These are phyloP conservation scores for Limnodromus scolopaceus DNA, from an alignment of 2,797 vertebrate species.

Conservation along the genomic window DNA sequence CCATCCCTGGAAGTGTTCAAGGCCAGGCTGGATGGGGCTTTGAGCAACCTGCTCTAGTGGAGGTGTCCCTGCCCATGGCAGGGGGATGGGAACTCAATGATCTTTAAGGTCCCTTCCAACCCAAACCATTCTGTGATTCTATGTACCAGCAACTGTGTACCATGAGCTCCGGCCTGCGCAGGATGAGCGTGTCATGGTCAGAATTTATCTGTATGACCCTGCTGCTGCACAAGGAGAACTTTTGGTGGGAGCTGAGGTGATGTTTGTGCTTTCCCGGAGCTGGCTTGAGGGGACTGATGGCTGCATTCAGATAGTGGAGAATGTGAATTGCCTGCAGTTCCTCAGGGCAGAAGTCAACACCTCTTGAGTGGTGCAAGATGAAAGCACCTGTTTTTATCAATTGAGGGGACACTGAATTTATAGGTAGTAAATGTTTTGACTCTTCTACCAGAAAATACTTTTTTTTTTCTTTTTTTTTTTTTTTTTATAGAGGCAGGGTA, in stretches of 20 bases:
- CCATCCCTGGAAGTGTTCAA: too few relatives aligned
- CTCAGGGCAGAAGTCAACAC: neutral
- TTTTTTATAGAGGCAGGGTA: neutral
- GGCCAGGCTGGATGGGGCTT: too few relatives aligned
- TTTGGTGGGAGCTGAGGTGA: neutral
- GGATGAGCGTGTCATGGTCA: accelerated
- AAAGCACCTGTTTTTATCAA: neutral
- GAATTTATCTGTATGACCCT: neutral
- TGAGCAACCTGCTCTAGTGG: too few relatives aligned
- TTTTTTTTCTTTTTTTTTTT: neutral
- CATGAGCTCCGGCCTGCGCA: neutral
- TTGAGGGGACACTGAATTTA: neutral
- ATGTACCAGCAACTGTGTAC: neutral
- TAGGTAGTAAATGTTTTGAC: neutral
- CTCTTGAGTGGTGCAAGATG: neutral
- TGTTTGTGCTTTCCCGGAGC: neutral
- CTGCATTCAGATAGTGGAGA: neutral
- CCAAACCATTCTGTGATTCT: too few relatives aligned
- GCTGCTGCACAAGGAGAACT: neutral
- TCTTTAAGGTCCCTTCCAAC: too few relatives aligned
- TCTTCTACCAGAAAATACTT: neutral
- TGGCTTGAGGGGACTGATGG: neutral
- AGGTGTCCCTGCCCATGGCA: too few relatives aligned
- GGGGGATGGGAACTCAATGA: too few relatives aligned
- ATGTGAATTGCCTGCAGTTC: neutral